Conservation (phyloP, 2,797 vertebrate genomes). For the Rhynchotus rufescens region DNA sequence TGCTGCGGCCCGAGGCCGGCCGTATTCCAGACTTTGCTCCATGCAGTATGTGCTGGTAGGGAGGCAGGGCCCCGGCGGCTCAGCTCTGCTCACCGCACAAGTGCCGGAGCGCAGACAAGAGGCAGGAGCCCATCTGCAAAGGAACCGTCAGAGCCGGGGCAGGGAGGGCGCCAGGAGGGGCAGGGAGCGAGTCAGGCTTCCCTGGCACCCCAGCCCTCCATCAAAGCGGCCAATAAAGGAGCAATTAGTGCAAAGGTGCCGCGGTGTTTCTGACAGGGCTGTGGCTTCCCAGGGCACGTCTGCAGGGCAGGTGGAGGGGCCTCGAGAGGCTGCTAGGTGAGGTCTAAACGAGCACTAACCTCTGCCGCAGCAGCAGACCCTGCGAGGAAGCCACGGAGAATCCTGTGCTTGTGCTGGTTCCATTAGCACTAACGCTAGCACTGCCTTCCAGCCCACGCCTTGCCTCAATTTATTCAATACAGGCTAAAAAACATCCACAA, state of each 20-base stretch:
- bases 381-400: not conserved
- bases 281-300: not conserved
- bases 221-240: not conserved
- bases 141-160: not conserved
- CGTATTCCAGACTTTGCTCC: not conserved
- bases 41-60: not conserved
- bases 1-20: accelerated
- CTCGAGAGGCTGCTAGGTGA: not conserved
- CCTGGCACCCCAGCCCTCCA: not conserved
- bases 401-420: not conserved
- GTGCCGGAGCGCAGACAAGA: not conserved
- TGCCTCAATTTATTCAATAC: not conserved
- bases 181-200: not conserved
- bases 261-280: not conserved
- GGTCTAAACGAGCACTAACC: not conserved
- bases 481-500: not conserved
- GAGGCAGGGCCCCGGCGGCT: not conserved
- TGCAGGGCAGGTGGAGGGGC: not conserved
- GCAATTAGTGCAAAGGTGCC: not conserved
- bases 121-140: not conserved
- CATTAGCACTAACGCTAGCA: not conserved
- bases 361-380: not conserved
- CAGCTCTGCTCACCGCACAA: not conserved
- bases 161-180: accelerated
- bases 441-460: not conserved